phyloP scores from a whole-genome alignment of 2,888 invertebrate species.

The Tricholauxania praeusta region DNA sequence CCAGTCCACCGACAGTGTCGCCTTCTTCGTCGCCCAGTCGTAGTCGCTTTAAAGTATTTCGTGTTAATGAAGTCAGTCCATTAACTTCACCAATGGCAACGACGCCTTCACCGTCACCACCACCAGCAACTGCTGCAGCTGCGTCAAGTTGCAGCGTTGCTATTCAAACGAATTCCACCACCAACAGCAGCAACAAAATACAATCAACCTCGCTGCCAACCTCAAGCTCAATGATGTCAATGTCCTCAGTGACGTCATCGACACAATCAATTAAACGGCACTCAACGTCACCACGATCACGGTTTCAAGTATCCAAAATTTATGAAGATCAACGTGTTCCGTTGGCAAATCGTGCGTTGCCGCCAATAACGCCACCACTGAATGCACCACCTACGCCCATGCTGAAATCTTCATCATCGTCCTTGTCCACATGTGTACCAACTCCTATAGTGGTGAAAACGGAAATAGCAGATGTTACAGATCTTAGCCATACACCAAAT shows the following conservation, averaged over 20 bases:
- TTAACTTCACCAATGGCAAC: constrained; percentile 59
- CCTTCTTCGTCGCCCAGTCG: constrained; percentile 79
- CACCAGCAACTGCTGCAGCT: constrained; percentile 2
- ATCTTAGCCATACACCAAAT: constrained; percentile 31
- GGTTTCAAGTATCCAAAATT: constrained; percentile 64
- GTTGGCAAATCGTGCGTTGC: constrained; percentile 52
- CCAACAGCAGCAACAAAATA: constrained; percentile 45
- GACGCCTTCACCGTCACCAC: constrained; percentile 39
- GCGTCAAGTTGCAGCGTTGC: constrained; percentile 52
- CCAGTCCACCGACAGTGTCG: constrained; percentile 74
- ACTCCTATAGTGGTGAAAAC: neutral
- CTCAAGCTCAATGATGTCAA: constrained; percentile 62
- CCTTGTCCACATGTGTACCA: constrained; percentile 21
- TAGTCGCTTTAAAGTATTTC: constrained; percentile 67
- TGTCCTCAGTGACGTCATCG: constrained; percentile 62
- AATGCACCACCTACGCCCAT: constrained; percentile 62
- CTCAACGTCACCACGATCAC: constrained; percentile 65
- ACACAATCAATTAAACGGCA: constrained; percentile 63
- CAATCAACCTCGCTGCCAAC: constrained; percentile 53
- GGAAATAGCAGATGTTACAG: neutral
- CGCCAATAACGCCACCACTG: constrained; percentile 62
- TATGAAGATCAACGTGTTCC: constrained; percentile 64
- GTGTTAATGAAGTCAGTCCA: constrained; percentile 63
- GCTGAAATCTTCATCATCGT: constrained; percentile 44
- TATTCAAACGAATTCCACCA: constrained; percentile 51